Percentiles rank a stretch among this genome's conserved stretches.
phyloP scores from a whole-genome alignment of 2,888 invertebrate species.

The Drosophila subsilvestris region DNA sequence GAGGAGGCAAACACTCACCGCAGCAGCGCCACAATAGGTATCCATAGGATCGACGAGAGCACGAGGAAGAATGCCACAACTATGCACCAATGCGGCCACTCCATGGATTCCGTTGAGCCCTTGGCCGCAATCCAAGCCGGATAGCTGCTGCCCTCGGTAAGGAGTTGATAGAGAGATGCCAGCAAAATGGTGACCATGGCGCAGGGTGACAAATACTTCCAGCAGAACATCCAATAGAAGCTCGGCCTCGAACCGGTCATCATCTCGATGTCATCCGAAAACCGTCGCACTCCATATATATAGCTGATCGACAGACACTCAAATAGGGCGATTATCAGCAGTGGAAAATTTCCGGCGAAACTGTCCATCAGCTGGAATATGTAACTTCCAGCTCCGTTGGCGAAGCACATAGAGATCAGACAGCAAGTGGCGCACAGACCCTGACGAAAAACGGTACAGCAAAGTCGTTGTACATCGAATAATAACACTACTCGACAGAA shows the following conservation, averaged over 20 bases:
- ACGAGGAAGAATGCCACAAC: constrained; percentile 90
- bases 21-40: constrained; percentile 91
- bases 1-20: constrained; percentile 85
- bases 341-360: constrained; percentile 96
- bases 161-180: constrained; percentile 92
- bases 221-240: constrained; percentile 96
- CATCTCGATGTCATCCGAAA: constrained; percentile 96
- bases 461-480: background rate
- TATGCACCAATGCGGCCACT: constrained; percentile 95
- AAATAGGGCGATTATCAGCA: constrained; percentile 95
- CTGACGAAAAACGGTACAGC: constrained; percentile 49
- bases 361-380: constrained; percentile 96
- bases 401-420: constrained; percentile 93
- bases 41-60: constrained; percentile 93
- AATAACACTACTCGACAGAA: no score
- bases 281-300: constrained; percentile 95
- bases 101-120: constrained; percentile 89
- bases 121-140: constrained; percentile 91
- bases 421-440: constrained; percentile 92
- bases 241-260: constrained; percentile 96
- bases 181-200: constrained; percentile 94
- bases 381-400: constrained; percentile 96
- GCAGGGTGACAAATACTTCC: constrained; percentile 96
- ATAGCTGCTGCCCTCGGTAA: constrained; percentile 92
- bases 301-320: constrained; percentile 97